Base-by-base conservation (phyloP, 2,797 vertebrate species). In the Mareca strepera region DNA sequence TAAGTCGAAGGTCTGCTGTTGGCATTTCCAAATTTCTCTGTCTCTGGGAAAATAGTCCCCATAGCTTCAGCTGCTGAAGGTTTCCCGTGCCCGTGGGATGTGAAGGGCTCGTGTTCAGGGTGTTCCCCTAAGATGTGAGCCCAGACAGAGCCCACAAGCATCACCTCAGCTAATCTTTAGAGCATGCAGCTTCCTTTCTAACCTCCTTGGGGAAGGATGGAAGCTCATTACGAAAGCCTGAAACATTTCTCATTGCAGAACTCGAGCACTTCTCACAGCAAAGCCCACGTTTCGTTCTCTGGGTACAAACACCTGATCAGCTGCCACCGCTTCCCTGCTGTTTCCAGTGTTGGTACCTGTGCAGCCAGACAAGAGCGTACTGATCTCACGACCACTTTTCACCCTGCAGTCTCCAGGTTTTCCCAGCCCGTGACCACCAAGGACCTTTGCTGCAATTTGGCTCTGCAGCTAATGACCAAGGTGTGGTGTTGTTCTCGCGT, bases 121-220 rank as follows among this genome's bases (percentile, higher is more conserved):
- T 25, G 12, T 60, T 64, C 3, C 6, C 35, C 35, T 2, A 6
- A 15, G 5, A 74, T 12, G 8, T 0, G 1, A 43, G 17, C 2
- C 15, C 31, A 74, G 44, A 25, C 37, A 23, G 69, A n/a, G 69
- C 46, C 20, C 33, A 26, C 0, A n/a, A 66, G 20, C 63, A 43
- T 14, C 18, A n/a, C 15, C 29, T 25, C 44, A 43, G 23, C 14
- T 53, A 23, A 35, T 9, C 28, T 14, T n/a, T 17, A 56, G 8
- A 43, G 31, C 23, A 18, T 25, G 15, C 28, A 16, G 17, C 17
- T 7, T 29, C 39, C 41, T 56, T 64, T 25, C 33, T 17, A 43
- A 43, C 22, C 18, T 29, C 21, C 39, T 56, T 43, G 22, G 26
- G 18, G 16, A 73, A 41, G 22, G 37, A 53, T n/a, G 12, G 15